Conservation (phyloP, 1,140 invertebrate genomes). For the Brachionus manjavacas region DNA sequence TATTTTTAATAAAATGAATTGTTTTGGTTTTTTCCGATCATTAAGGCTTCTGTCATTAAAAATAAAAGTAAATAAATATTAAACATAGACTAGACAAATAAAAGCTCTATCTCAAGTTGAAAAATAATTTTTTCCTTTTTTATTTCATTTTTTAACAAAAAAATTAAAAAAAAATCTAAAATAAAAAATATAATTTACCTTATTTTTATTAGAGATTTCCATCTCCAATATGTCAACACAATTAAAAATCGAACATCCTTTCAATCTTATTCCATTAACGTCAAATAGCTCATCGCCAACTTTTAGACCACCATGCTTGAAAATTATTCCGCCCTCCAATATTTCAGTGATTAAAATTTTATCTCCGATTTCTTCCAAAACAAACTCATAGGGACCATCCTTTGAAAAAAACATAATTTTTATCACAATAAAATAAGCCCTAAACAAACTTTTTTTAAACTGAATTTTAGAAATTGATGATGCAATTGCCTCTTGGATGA, state of each 20-base stretch:
- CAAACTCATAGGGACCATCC: conserved; percentile 41
- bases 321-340: conserved; percentile 17
- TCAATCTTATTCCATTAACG: neutral
- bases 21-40: neutral
- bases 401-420: neutral
- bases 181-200: neutral
- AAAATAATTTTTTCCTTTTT: neutral
- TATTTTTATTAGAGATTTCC: neutral
- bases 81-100: neutral
- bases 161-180: neutral
- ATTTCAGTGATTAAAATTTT: conserved; percentile 23
- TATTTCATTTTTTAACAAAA: neutral
- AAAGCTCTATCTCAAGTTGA: neutral
- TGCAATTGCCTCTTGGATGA: neutral
- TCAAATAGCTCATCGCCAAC: conserved; percentile 24
- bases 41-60: neutral
- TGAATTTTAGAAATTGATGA: neutral
- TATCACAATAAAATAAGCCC: neutral
- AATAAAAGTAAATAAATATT: neutral
- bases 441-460: neutral
- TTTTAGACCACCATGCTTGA: neutral
- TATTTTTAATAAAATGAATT: neutral
- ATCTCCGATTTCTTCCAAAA: neutral
- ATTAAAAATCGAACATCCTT: neutral
- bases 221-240: conserved; percentile 19